A percentile compares a stretch with the other conserved stretches of the same genome.
phyloP scores from a whole-genome alignment of 1,140 invertebrate species.

The Penaeus indicus region DNA sequence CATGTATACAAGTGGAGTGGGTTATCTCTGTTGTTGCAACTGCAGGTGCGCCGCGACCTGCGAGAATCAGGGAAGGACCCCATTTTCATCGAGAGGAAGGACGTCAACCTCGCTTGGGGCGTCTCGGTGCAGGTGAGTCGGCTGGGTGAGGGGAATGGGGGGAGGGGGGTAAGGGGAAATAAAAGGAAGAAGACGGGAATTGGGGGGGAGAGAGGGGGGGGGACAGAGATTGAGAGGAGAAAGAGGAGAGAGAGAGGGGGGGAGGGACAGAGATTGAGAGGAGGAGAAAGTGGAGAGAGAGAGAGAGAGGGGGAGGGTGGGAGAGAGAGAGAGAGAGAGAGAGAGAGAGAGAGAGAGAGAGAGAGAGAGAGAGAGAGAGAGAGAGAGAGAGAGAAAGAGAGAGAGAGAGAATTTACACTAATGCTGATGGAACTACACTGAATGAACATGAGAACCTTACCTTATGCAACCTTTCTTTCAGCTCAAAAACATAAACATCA shows the following conservation, averaged over 20 bases:
- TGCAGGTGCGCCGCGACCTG: too few species aligned
- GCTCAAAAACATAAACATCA: constrained; percentile 37
- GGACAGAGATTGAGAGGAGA: too few species aligned
- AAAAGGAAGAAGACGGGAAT: too few species aligned
- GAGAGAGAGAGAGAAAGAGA: not conserved
- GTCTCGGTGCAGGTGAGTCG: not conserved
- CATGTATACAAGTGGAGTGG: not conserved
- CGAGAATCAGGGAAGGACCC: not conserved
- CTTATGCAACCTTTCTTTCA: not conserved
- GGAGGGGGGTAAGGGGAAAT: too few species aligned
- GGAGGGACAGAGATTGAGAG: too few species aligned
- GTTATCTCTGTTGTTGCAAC: not conserved
- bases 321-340: too few species aligned
- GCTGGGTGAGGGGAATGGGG: too few species aligned
- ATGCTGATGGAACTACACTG: not conserved
- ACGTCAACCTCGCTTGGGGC: constrained; percentile 21
- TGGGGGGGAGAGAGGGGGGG: too few species aligned
- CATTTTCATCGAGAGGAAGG: not conserved
- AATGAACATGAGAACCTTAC: not conserved
- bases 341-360: constrained; percentile 38
- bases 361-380: too few species aligned
- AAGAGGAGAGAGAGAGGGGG: too few species aligned
- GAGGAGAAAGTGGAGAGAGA: too few species aligned
- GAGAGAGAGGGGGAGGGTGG: too few species aligned
- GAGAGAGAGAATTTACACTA: not conserved